phyloP scores from a whole-genome alignment of 2,888 invertebrate genomes.

The Horisme vitalbata region DNA sequence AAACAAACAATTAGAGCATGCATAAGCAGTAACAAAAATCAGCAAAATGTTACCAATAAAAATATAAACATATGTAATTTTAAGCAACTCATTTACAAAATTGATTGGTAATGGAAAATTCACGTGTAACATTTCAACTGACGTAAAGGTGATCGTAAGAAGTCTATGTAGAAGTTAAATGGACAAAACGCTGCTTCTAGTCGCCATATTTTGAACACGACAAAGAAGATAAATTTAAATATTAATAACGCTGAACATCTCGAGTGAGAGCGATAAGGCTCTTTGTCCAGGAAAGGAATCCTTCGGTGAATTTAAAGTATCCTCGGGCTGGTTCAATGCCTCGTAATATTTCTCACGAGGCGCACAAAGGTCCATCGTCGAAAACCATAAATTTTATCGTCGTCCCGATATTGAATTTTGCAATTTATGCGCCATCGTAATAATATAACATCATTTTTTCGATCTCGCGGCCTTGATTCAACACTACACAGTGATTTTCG shows the following conservation, averaged over 20 bases:
- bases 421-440: slow-evolving; percentile 57
- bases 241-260: slow-evolving; percentile 20
- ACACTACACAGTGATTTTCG: slow-evolving; percentile 36
- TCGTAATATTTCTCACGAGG: slow-evolving; percentile 60
- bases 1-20: not conserved
- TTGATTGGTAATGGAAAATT: slow-evolving; percentile 46
- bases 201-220: slow-evolving; percentile 19
- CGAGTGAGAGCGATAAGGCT: slow-evolving; percentile 28
- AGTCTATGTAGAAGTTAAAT: not conserved
- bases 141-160: slow-evolving; percentile 35
- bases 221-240: slow-evolving; percentile 22
- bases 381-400: slow-evolving; percentile 67
- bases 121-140: slow-evolving; percentile 52
- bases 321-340: slow-evolving; percentile 51
- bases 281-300: slow-evolving; percentile 52
- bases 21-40: slow-evolving; percentile 26
- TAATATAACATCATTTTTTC: slow-evolving; percentile 47
- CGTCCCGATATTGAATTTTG: slow-evolving; percentile 67
- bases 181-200: not conserved
- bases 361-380: slow-evolving; percentile 58
- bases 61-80: too few species aligned
- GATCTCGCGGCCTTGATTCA: slow-evolving; percentile 49
- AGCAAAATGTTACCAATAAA: slow-evolving; percentile 32
- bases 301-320: slow-evolving; percentile 66
- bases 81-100: slow-evolving; percentile 40